Evolutionary conservation across 2,888 invertebrate genomes (phyloP).

Genomic region (Tipula lateralis): DNA sequence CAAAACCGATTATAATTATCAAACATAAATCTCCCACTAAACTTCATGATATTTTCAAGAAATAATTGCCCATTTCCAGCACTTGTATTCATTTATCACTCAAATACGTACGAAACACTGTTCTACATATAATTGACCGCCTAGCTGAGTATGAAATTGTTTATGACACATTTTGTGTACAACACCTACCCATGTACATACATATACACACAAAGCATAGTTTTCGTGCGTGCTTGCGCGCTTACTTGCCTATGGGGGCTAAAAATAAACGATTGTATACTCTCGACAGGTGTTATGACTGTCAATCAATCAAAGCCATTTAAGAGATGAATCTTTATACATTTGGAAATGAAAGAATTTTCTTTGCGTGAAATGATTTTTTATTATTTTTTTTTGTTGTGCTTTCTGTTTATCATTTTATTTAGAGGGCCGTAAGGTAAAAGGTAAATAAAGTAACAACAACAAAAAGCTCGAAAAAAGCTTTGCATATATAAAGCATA

Average conservation of each 20-base stretch:
- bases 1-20: too few species aligned
- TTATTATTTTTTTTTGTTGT: background rate
- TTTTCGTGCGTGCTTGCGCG: too few species aligned
- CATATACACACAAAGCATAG: too few species aligned
- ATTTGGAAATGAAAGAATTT: background rate
- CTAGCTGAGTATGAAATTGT: background rate
- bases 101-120: background rate
- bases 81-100: too few species aligned
- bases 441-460: background rate
- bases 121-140: background rate
- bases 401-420: background rate
- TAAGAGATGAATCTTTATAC: background rate
- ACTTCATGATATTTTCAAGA: too few species aligned
- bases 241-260: background rate
- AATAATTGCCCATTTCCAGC: too few species aligned
- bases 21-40: too few species aligned
- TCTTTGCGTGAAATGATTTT: background rate
- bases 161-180: background rate
- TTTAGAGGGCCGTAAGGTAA: background rate
- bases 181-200: too few species aligned
- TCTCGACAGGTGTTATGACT: slow-evolving; percentile 11
- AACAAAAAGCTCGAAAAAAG: background rate
- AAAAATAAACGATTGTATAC: background rate
- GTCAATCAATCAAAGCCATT: slow-evolving; percentile 13
- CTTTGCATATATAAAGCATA: background rate